phyloP scores from a whole-genome alignment of 2,888 invertebrate genomes.

The Megastigmus dorsalis region DNA sequence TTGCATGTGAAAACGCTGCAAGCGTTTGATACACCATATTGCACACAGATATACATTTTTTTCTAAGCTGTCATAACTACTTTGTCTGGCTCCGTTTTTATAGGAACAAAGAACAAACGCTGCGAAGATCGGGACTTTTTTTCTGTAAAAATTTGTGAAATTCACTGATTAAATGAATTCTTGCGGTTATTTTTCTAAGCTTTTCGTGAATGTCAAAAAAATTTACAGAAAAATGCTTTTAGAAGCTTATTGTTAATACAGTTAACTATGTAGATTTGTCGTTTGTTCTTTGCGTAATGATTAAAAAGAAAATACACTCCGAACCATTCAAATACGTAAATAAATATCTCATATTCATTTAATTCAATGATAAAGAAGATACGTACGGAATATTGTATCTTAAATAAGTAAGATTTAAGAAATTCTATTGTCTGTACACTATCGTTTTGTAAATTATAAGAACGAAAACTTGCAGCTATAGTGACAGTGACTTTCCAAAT shows the following conservation, averaged over 20 bases:
- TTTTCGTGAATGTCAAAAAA: constrained; percentile 1
- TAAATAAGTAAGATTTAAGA: background rate
- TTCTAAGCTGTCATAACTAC: background rate
- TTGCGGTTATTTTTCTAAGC: background rate
- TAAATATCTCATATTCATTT: constrained; percentile 29
- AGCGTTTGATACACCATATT: constrained; percentile 23
- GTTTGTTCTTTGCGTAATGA: background rate
- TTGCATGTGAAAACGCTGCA: constrained; percentile 15
- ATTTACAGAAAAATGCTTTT: background rate
- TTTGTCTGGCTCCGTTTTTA: too few relatives aligned
- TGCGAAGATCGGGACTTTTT: background rate
- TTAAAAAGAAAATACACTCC: background rate
- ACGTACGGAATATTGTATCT: background rate
- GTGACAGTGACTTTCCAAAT: too few relatives aligned
- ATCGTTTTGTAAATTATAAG: too few relatives aligned
- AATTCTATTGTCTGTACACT: too few relatives aligned
- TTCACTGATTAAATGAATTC: background rate
- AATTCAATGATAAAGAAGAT: background rate
- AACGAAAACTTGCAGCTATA: too few relatives aligned
- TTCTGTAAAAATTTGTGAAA: constrained; percentile 10
- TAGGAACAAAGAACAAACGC: background rate
- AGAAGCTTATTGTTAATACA: background rate
- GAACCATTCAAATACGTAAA: constrained; percentile 2
- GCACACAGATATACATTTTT: constrained; percentile 30
- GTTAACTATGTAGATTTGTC: too few relatives aligned